phyloP scores from a whole-genome alignment of 2,888 invertebrate genomes.

The Suillia variegata region DNA sequence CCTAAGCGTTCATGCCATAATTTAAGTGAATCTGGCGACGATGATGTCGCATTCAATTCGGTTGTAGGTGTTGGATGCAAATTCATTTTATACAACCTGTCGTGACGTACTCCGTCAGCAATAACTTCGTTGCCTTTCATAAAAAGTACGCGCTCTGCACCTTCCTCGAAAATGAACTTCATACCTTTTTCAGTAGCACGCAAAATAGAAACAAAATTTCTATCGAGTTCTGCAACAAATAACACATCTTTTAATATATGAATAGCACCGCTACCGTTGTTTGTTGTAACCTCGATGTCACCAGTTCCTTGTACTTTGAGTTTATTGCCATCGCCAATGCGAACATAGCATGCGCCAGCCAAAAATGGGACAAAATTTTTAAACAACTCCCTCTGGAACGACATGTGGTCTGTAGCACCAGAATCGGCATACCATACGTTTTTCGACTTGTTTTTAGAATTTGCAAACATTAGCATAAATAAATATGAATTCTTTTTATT shows the following conservation, averaged over 20 bases:
- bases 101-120: conserved; percentile 26
- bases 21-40: conserved; percentile 13
- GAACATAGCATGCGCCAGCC: no score
- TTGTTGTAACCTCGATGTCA: not conserved
- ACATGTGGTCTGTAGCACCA: no score
- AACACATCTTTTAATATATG: not conserved
- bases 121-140: conserved; percentile 20
- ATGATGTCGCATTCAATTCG: conserved; percentile 16
- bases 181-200: conserved; percentile 23
- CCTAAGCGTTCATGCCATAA: conserved; percentile 36
- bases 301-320: conserved; percentile 2
- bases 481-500: no score
- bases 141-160: conserved; percentile 22
- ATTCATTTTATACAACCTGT: conserved; percentile 25
- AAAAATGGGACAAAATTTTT: no score
- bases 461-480: no score
- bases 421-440: no score
- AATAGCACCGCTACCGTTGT: not conserved
- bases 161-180: conserved; percentile 28
- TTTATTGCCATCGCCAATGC: not conserved
- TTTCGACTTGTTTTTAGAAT: no score
- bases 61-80: conserved; percentile 7
- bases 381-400: no score
- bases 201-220: conserved; percentile 21
- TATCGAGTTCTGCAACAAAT: conserved; percentile 8